Conservation (phyloP, 2,113 vertebrate species). For the Corythornis cristatus region DNA sequence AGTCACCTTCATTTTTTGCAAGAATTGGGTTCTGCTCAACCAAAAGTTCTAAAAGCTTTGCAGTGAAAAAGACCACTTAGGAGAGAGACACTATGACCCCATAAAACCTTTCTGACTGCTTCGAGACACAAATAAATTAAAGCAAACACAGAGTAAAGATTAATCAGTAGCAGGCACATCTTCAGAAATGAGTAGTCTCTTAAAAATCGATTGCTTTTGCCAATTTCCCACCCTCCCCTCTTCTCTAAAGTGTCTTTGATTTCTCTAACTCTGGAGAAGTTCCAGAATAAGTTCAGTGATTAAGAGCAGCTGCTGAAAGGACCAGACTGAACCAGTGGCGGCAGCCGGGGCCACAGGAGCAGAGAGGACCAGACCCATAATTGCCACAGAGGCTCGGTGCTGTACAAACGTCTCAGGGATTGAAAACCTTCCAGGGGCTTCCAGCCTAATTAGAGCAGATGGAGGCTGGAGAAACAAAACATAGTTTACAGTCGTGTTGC, state of each 20-base stretch:
- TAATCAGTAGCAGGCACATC: conserved; percentile 18
- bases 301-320: not conserved
- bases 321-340: not conserved
- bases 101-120: not conserved
- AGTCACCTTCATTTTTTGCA: not conserved
- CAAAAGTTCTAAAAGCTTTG: not conserved
- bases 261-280: not conserved
- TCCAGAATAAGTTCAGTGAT: conserved; percentile 16
- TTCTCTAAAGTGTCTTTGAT: conserved; percentile 11
- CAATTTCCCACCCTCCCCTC: not conserved
- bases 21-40: not conserved
- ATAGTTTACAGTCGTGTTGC: not conserved
- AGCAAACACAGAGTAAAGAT: not conserved
- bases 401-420: not conserved
- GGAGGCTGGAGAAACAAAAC: not conserved
- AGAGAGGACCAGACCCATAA: not conserved
- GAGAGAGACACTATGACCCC: not conserved
- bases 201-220: not conserved
- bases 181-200: conserved; percentile 10
- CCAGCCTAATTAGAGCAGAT: not conserved
- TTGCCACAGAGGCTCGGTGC: not conserved
- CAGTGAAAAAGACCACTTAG: not conserved
- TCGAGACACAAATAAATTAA: conserved; percentile 1
- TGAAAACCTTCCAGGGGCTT: conserved; percentile 5
- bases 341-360: not conserved